These are phyloP conservation scores for Andricus grossulariae DNA, from an alignment of 1,140 invertebrate species.

Conservation along the genomic window DNA sequence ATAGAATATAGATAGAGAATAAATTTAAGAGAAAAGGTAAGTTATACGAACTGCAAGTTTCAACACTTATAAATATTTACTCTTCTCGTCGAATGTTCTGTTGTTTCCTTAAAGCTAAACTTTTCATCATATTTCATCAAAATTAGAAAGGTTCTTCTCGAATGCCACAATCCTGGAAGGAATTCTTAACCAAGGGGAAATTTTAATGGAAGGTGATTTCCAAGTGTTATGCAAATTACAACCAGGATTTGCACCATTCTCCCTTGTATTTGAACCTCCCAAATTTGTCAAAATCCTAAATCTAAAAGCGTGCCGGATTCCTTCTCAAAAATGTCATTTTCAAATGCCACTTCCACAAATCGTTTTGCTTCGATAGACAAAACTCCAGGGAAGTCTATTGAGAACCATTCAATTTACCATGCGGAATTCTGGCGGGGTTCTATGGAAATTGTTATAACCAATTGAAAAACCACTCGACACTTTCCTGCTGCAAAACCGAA, in stretches of 20 bases:
- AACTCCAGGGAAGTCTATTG: too few relatives aligned
- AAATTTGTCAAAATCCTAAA: not conserved
- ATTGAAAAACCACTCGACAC: not conserved
- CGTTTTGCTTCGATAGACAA: too few relatives aligned
- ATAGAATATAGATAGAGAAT: not conserved
- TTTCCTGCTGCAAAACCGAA: not conserved
- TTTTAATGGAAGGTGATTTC: constrained; percentile 13
- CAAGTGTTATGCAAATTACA: not conserved
- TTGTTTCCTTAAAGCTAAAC: not conserved
- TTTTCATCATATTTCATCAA: not conserved
- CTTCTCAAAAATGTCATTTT: too few relatives aligned
- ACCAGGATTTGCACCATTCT: not conserved
- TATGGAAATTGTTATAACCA: too few relatives aligned
- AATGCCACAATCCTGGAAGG: not conserved
- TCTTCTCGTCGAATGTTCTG: not conserved
- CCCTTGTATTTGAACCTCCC: not conserved
- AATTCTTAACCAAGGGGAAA: not conserved
- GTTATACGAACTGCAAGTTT: too few relatives aligned
- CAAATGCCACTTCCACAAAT: too few relatives aligned
- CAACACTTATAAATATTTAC: not conserved
- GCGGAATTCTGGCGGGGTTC: too few relatives aligned
- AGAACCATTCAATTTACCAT: too few relatives aligned
- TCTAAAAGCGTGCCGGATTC: not conserved
- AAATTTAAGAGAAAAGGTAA: not conserved
- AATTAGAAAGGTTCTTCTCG: not conserved